Evolutionary conservation across 2,113 vertebrate species (phyloP).

Genomic region (Macrotus californicus): DNA sequence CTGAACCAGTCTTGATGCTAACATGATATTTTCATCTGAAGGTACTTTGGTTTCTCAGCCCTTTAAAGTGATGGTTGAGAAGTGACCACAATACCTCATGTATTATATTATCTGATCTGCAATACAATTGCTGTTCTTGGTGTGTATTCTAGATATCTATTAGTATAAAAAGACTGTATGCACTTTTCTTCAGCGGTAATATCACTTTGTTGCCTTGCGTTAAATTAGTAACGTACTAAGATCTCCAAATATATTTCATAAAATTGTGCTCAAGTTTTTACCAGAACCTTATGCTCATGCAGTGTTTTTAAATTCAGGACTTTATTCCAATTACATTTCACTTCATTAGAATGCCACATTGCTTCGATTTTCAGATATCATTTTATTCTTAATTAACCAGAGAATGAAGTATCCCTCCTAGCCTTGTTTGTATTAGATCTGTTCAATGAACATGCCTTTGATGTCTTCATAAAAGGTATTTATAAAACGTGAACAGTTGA

Average conservation of each 20-base stretch:
- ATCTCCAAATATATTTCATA: not conserved
- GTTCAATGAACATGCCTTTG: not conserved
- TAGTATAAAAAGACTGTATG: not conserved
- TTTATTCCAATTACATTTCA: not conserved
- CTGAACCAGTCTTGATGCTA: not conserved
- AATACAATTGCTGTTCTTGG: not conserved
- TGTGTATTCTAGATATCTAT: not conserved
- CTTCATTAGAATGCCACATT: not conserved
- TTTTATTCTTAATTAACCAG: not conserved
- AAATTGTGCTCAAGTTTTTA: not conserved
- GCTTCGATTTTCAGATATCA: not conserved
- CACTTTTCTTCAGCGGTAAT: not conserved
- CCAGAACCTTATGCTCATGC: not conserved
- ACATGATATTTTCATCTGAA: not conserved
- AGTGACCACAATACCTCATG: not conserved
- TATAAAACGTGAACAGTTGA: not conserved
- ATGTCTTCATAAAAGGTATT: not conserved
- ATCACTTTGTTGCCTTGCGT: not conserved
- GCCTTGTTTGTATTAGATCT: not conserved
- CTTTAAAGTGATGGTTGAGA: not conserved
- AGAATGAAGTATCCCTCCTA: not conserved
- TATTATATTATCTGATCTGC: not conserved
- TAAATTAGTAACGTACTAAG: not conserved
- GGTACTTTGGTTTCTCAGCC: not conserved
- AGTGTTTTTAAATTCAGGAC: not conserved